Percentiles rank a stretch among this genome's conserved stretches.
Conservation (phyloP, 2,113 vertebrate species). For the Apodemus speciosus region DNA sequence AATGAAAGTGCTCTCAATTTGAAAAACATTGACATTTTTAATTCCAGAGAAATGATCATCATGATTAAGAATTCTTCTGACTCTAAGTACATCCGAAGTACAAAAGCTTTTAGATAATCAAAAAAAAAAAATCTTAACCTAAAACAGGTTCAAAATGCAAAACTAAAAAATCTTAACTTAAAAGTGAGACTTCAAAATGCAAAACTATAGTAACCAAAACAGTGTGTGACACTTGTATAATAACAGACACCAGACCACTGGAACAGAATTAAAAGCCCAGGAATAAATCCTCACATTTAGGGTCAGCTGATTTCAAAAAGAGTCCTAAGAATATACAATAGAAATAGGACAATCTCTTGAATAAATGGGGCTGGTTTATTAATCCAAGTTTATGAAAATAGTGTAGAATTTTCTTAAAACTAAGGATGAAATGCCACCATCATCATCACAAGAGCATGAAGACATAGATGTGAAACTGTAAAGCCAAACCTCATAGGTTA, state of each 20-base stretch:
- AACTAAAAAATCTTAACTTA: neutral
- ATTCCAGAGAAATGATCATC: neutral
- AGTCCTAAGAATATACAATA: neutral
- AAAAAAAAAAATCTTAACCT: neutral
- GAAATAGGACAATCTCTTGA: neutral
- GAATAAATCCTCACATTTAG: neutral
- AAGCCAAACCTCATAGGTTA: neutral
- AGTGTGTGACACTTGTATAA: neutral
- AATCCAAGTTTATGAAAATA: neutral
- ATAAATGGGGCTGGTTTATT: neutral
- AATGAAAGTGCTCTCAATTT: neutral
- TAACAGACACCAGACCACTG: neutral
- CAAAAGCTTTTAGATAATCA: neutral
- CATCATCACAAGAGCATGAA: neutral
- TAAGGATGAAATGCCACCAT: neutral
- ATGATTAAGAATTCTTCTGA: neutral
- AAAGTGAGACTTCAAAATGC: neutral
- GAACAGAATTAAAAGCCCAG: neutral
- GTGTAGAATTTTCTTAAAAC: neutral
- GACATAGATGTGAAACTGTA: neutral
- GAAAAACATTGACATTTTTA: neutral
- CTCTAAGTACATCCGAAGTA: neutral
- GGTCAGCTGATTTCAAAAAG: neutral
- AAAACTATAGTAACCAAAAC: neutral
- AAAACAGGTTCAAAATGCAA: constrained; percentile 9